Conservation (phyloP, 2,797 vertebrate genomes). For the Acestrorhynchus altus region DNA sequence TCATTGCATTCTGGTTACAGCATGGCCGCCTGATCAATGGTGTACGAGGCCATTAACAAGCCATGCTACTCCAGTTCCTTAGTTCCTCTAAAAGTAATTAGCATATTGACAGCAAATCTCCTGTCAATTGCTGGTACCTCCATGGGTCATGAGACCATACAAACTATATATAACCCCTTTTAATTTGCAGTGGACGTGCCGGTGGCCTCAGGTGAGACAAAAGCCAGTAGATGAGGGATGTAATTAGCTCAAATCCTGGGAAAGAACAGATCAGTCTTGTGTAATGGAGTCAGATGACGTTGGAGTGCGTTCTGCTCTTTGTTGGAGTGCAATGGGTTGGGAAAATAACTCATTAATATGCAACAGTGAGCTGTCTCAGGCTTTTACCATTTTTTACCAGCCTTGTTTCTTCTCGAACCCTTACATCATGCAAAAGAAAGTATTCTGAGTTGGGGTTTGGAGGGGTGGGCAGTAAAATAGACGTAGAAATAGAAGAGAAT, state of each 20-base stretch:
- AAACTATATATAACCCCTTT: conserved; percentile 59
- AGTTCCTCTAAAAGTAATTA: conserved; percentile 78
- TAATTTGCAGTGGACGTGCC: conserved; percentile 38
- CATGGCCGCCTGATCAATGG: conserved; percentile 72
- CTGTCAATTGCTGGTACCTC: conserved; percentile 76
- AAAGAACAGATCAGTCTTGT: conserved; percentile 59
- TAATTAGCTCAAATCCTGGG: conserved; percentile 68
- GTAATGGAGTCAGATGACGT: conserved; percentile 67
- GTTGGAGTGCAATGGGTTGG: conserved; percentile 27
- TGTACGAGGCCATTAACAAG: conserved; percentile 72
- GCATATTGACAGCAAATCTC: conserved; percentile 77
- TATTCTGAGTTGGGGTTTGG: background rate
- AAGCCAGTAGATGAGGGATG: conserved; percentile 62
- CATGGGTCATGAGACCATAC: conserved; percentile 61
- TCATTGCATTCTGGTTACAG: conserved; percentile 71
- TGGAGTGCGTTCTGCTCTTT: conserved; percentile 48
- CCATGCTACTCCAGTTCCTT: conserved; percentile 72
- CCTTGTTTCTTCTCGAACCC: background rate
- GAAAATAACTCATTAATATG: conserved; percentile 49
- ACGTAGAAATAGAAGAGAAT: conserved; percentile 10
- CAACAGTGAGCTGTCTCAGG: conserved; percentile 16
- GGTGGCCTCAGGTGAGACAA: conserved; percentile 57
- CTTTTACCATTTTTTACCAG: conserved; percentile 15
- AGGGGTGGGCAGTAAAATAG: conserved; percentile 4
- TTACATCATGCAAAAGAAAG: conserved; percentile 20